phyloP scores from a whole-genome alignment of 2,113 vertebrate genomes.

The rabbit (Oryctolagus cuniculus) region DNA sequence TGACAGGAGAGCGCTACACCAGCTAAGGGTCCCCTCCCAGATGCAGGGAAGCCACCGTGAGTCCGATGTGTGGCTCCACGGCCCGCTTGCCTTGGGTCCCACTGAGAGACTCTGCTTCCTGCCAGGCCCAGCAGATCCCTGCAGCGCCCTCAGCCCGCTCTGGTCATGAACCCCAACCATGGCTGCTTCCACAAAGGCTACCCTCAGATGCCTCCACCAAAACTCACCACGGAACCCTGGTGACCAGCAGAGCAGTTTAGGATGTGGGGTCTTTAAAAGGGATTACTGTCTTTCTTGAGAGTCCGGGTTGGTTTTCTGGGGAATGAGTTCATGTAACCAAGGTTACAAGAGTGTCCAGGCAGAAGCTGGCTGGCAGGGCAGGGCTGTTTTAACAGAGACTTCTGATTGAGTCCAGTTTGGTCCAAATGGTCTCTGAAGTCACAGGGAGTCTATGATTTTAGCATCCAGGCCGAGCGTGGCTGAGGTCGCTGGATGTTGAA shows the following conservation, averaged over 20 bases:
- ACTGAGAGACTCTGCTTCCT: background rate
- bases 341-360: background rate
- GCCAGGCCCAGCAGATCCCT: background rate
- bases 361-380: background rate
- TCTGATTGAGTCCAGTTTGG: background rate
- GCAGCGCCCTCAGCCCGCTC: background rate
- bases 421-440: background rate
- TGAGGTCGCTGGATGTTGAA: background rate
- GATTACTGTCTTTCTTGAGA: too few relatives aligned
- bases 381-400: background rate
- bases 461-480: background rate
- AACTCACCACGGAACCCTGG: too few relatives aligned
- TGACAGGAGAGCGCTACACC: too few relatives aligned
- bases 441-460: background rate
- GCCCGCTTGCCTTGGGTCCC: background rate
- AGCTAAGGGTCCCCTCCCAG: background rate
- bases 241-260: too few relatives aligned
- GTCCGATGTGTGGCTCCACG: accelerated
- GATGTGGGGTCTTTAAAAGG: too few relatives aligned
- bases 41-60: accelerated
- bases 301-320: too few relatives aligned
- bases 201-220: too few relatives aligned
- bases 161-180: background rate
- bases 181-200: background rate
- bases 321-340: too few relatives aligned